These are phyloP conservation scores for Enteromius thamalakanensis DNA, from an alignment of 2,797 vertebrate species.

Conservation along the genomic window DNA sequence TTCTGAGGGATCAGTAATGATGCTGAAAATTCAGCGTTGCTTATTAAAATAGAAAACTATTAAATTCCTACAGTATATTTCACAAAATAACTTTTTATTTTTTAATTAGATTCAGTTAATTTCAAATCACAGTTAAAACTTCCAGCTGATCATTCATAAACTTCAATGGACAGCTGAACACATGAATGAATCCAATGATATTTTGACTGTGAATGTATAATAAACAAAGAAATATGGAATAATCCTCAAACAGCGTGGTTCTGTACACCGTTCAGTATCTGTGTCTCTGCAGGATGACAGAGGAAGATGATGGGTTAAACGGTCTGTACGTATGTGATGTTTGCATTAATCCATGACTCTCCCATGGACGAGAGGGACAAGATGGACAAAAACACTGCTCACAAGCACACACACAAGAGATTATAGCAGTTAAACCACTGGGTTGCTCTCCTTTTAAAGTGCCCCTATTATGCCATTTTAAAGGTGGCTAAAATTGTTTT, in stretches of 20 bases:
- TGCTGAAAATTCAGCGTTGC: too few species aligned
- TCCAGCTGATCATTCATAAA: background rate
- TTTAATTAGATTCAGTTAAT: background rate
- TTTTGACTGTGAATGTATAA: background rate
- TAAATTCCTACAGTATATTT: background rate
- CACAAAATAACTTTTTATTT: too few species aligned
- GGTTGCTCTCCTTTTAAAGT: slow-evolving; percentile 10
- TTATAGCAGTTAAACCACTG: slow-evolving; percentile 3
- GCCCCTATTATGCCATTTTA: too few species aligned
- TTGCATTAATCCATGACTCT: background rate
- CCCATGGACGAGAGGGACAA: background rate
- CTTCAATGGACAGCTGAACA: background rate
- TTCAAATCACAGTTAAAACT: background rate
- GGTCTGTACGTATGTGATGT: background rate
- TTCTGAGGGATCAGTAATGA: background rate
- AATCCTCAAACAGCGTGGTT: background rate
- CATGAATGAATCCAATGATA: background rate
- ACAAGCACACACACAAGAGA: background rate
- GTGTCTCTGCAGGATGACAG: background rate
- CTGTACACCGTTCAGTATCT: background rate
- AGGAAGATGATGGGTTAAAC: background rate
- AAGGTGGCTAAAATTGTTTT: too few species aligned
- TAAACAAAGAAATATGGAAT: background rate
- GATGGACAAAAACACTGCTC: background rate
- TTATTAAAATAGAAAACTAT: background rate